phyloP scores from a whole-genome alignment of 2,888 invertebrate genomes.

The Zygogramma bicolorata region DNA sequence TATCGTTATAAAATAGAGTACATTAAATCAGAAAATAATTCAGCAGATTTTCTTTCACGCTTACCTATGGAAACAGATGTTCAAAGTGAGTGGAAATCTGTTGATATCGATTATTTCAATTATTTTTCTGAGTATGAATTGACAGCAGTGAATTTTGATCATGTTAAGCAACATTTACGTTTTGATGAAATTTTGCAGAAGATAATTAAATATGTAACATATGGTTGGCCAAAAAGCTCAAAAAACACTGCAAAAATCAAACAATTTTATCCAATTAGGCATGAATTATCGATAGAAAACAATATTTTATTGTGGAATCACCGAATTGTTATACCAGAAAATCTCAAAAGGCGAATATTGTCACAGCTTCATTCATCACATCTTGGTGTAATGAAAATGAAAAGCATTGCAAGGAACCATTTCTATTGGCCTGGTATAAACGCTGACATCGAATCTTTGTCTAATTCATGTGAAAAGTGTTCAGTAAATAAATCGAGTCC shows the following conservation, averaged over 20 bases:
- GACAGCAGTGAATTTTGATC: neutral
- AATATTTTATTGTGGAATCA: slow-evolving; percentile 20
- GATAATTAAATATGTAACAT: slow-evolving; percentile 4
- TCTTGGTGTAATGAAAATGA: too few species aligned
- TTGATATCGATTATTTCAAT: neutral
- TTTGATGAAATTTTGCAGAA: too few species aligned
- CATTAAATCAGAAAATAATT: slow-evolving; percentile 4
- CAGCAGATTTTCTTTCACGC: slow-evolving; percentile 10
- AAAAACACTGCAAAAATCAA: slow-evolving; percentile 7
- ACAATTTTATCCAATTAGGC: slow-evolving; percentile 13
- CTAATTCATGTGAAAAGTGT: too few species aligned
- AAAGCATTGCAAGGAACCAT: too few species aligned
- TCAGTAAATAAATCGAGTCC: too few species aligned
- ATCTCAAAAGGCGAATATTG: slow-evolving; percentile 35
- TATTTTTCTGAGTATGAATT: neutral
- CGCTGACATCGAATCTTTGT: too few species aligned
- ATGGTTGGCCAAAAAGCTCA: slow-evolving; percentile 18
- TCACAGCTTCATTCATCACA: slow-evolving; percentile 51
- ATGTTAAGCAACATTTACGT: too few species aligned
- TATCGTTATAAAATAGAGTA: slow-evolving; percentile 17
- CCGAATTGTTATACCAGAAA: slow-evolving; percentile 26
- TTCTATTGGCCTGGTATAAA: too few species aligned
- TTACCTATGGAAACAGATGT: neutral
- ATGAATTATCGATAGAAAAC: slow-evolving; percentile 22
- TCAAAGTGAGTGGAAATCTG: neutral